Evolutionary conservation across 2,797 vertebrate species (phyloP).

Genomic region (Meda fulgida): DNA sequence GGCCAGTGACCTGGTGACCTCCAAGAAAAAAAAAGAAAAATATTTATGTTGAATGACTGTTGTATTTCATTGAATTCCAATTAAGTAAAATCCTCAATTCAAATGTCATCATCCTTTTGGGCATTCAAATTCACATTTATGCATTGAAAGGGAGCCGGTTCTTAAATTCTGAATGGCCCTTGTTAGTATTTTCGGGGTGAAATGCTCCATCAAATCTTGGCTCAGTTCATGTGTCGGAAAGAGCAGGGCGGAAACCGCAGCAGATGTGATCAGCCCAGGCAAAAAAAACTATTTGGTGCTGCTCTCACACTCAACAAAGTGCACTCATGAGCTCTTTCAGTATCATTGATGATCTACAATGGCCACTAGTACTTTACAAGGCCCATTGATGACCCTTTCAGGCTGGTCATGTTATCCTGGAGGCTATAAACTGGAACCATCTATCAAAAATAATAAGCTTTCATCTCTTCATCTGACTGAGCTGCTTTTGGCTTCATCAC

Average conservation of each 20-base stretch:
- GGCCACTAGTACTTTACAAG: constrained; percentile 36
- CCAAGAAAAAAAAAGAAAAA: not conserved
- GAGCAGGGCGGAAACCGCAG: constrained; percentile 32
- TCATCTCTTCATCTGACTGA: constrained; percentile 45
- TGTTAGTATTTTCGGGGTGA: not conserved
- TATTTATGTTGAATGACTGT: too few relatives aligned
- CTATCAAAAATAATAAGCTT: constrained; percentile 49
- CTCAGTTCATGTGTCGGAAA: constrained; percentile 47
- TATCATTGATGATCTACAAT: constrained; percentile 19
- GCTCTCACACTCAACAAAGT: constrained; percentile 15
- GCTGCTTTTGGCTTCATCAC: constrained; percentile 43
- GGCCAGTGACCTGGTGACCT: not conserved
- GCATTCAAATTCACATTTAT: not conserved
- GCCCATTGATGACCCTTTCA: constrained; percentile 29
- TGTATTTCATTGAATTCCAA: not conserved
- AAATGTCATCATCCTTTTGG: not conserved
- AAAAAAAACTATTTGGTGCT: constrained; percentile 4
- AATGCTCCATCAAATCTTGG: constrained; percentile 52
- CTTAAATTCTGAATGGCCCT: not conserved
- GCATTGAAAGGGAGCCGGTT: not conserved
- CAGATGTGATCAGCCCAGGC: constrained; percentile 29
- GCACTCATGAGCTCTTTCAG: constrained; percentile 26
- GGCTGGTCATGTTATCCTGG: constrained; percentile 28
- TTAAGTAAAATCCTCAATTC: not conserved
- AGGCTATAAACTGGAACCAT: constrained; percentile 40